phyloP scores from a whole-genome alignment of 2,113 vertebrate species.

The Aegypius monachus region DNA sequence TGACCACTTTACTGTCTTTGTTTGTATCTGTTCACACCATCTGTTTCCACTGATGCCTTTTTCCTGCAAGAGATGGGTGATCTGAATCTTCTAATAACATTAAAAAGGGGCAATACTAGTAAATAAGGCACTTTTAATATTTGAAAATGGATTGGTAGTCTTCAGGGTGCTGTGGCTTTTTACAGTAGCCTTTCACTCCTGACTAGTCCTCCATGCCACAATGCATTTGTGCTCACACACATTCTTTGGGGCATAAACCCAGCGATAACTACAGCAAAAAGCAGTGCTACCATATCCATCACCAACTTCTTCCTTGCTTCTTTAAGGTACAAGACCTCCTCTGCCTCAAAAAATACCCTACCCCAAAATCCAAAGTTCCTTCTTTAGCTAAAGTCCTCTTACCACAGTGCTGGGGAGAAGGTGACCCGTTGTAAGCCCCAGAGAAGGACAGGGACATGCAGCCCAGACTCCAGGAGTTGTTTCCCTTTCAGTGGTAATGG shows the following conservation, averaged over 20 bases:
- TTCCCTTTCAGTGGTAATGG: neutral
- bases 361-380: neutral
- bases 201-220: too few species aligned
- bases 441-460: fast-evolving
- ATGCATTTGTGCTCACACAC: fast-evolving
- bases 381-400: neutral
- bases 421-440: neutral
- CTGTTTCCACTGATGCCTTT: neutral
- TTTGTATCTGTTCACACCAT: neutral
- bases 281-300: neutral
- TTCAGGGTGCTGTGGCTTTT: neutral
- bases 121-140: neutral
- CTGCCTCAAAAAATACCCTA: neutral
- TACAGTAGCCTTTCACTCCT: neutral
- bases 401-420: neutral
- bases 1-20: neutral
- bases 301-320: neutral
- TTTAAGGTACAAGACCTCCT: neutral
- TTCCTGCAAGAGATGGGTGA: neutral
- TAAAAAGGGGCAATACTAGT: neutral
- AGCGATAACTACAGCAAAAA: neutral
- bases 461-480: neutral
- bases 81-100: neutral
- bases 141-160: neutral
- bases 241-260: neutral